Base-by-base conservation (phyloP, 2,797 vertebrate genomes). In the Oreortyx pictus region DNA sequence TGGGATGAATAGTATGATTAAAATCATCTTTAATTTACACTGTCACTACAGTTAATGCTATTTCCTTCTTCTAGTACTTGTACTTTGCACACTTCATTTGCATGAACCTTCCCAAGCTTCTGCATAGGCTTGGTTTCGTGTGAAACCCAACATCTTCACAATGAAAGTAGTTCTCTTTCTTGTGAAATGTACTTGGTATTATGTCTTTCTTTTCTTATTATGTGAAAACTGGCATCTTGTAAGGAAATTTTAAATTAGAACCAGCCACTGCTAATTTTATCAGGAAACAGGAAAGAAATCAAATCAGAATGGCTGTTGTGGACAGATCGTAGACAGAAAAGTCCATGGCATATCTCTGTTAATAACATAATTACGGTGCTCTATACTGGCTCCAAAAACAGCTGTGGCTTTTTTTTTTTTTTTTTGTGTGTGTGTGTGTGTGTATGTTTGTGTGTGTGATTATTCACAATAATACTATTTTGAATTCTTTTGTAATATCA, bases 181-280 rank as follows among this genome's bases (percentile, higher is more conserved):
- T 66, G 15, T 67, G 50, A 85, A 72, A 76, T 16, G 17, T 19
- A 43, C 20, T 85, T 81, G 1, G 0, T 23, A 92, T 82, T 66
- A 50, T 60, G 12, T 84, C 67, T 79, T 31, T 64, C 49, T 61
- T 78, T 70, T 89, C 35, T 57, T 78, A 24, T 46, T 76, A 64
- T 15, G 12, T 70, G 56, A 60, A 91, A 89, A 29, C 37, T 9
- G 15, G 24, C 14, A 9, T 41, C 50, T 88, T 79, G 39, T 41
- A 41, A 72, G 33, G 56, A 74, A 37, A 4, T 73, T 76, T 94
- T 64, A 82, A 73, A 81, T 57, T 60, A 46, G 31, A 64, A 62
- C 59, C 43, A 72, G 35, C 22, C 76, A 47, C 71, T 94, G 52
- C 59, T 72, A 75, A 66, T 73, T 92, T 91, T 81, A 67, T 79